Percentiles rank a stretch among this genome's conserved stretches.
Evolutionary conservation across 2,888 invertebrate species (phyloP).

Genomic region (Sminthurinus aureus): DNA sequence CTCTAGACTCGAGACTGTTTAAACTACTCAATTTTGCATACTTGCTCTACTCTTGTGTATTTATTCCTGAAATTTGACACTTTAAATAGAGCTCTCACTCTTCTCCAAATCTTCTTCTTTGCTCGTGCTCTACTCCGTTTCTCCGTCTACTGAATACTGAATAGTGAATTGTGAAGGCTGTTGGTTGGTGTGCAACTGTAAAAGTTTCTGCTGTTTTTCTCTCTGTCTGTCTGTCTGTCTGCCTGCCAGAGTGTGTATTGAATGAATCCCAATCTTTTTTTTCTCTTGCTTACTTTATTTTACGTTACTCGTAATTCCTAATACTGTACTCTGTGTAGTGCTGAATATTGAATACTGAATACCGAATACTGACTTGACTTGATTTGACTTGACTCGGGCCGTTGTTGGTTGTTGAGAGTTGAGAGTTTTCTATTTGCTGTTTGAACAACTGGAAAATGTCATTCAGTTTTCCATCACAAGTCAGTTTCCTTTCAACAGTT

Average conservation of each 20-base stretch:
- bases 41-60: conserved; percentile 7
- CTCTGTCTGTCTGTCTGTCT: background rate
- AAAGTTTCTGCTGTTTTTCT: background rate
- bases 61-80: conserved; percentile 40
- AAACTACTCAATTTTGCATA: background rate
- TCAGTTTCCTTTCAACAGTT: conserved; percentile 32
- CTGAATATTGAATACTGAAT: no score
- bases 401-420: background rate
- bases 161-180: background rate
- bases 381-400: conserved; percentile 14
- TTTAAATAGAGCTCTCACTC: conserved; percentile 33
- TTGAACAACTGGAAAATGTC: conserved; percentile 43
- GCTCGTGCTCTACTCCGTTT: no score
- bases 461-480: conserved; percentile 38
- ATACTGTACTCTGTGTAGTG: no score
- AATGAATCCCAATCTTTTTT: background rate
- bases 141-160: background rate
- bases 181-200: background rate
- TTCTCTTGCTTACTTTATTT: background rate
- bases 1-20: no score
- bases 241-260: background rate
- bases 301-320: no score
- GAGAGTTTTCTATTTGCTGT: conserved; percentile 25
- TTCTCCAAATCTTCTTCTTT: no score
- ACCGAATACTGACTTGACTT: conserved; percentile 16